Evolutionary conservation across 2,797 vertebrate genomes (phyloP).

Genomic region (Sebastes taczanowskii): DNA sequence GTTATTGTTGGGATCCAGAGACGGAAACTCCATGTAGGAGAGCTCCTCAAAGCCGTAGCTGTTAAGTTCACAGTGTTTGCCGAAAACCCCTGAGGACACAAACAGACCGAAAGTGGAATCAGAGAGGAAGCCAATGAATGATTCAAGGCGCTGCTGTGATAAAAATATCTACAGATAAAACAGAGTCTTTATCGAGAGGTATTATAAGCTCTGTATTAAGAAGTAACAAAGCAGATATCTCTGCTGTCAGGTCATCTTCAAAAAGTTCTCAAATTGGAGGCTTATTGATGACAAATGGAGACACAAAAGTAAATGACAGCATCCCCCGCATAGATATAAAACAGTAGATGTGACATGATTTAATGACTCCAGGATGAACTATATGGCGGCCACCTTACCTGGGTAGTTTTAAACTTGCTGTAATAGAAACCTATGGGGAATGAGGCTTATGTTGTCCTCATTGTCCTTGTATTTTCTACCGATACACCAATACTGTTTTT

Average conservation of each 20-base stretch:
- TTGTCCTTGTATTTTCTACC: no score
- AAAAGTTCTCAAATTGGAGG: background rate
- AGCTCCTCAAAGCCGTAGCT: constrained; percentile 98
- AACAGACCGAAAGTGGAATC: constrained; percentile 35
- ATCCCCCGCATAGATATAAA: background rate
- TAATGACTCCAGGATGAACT: no score
- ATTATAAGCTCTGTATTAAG: background rate
- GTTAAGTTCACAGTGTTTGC: constrained; percentile 97
- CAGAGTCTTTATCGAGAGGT: constrained; percentile 1
- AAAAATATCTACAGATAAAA: constrained; percentile 57
- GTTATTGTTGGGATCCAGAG: constrained; percentile 97
- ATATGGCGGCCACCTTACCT: no score
- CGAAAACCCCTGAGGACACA: constrained; percentile 91
- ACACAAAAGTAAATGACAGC: constrained; percentile 46
- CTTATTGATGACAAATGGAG: constrained; percentile 36
- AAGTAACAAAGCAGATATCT: background rate
- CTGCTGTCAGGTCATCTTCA: background rate
- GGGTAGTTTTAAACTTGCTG: no score
- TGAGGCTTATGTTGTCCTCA: no score
- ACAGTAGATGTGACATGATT: no score
- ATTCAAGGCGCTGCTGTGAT: constrained; percentile 39
- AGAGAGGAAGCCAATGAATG: constrained; percentile 47
- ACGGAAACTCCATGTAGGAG: constrained; percentile 98
- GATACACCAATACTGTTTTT: no score
- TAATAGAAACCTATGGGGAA: no score